These are phyloP conservation scores for Antedon mediterranea DNA, from an alignment of 53 echinoderm and acorn worm genomes.

Conservation along the genomic window DNA sequence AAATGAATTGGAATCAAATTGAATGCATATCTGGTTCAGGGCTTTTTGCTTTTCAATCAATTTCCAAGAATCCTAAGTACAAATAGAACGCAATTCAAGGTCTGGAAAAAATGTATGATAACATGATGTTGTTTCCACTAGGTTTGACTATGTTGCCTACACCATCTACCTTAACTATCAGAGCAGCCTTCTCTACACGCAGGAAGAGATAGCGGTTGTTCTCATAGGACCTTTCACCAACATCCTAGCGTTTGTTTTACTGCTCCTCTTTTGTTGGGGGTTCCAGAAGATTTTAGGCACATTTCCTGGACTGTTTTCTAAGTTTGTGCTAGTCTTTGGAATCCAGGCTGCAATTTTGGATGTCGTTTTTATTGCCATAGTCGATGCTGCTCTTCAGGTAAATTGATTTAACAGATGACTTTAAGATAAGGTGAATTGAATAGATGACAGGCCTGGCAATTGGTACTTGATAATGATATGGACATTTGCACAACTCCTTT, in stretches of 20 bases:
- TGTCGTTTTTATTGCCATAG: constrained; percentile 63
- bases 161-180: constrained; percentile 94
- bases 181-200: constrained; percentile 78
- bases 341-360: constrained; percentile 70
- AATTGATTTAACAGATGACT: too few species aligned
- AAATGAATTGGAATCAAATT: too few species aligned
- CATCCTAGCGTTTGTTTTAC: constrained; percentile 39
- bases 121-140: constrained; percentile 7
- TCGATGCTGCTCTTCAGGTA: constrained; percentile 88
- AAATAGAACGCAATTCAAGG: too few species aligned
- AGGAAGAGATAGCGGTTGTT: constrained; percentile 82
- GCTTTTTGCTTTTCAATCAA: too few species aligned
- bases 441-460: too few species aligned
- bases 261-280: constrained; percentile 57
- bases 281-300: constrained; percentile 67
- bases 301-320: constrained; percentile 87
- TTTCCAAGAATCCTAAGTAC: too few species aligned
- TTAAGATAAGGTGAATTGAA: too few species aligned
- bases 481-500: too few species aligned
- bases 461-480: too few species aligned
- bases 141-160: constrained; percentile 84
- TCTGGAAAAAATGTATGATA: too few species aligned
- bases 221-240: constrained; percentile 88
- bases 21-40: too few species aligned
- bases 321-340: constrained; percentile 79